A percentile compares a stretch with the other conserved stretches of the same genome.
These are phyloP conservation scores for Centruroides sculpturatus DNA, from an alignment of 1,140 invertebrate genomes.

Conservation along the genomic window DNA sequence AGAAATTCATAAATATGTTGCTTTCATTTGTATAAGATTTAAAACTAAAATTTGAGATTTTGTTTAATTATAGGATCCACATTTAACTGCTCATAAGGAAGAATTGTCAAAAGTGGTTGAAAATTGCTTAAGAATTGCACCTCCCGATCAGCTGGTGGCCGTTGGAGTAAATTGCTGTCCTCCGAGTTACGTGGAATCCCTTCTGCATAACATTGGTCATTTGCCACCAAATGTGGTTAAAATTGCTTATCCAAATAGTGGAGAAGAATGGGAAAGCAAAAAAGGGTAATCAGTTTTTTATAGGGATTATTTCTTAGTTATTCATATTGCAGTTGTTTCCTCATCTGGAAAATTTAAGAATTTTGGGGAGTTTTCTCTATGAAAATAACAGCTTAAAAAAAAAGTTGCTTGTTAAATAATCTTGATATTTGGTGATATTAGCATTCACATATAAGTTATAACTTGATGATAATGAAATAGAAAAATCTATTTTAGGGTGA, in stretches of 20 bases:
- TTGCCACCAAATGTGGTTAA: constrained; percentile 35
- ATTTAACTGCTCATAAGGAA: constrained; percentile 41
- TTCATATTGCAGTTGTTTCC: too few relatives aligned
- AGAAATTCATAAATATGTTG: too few relatives aligned
- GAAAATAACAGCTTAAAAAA: too few relatives aligned
- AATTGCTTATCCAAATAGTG: constrained; percentile 58
- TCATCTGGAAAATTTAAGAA: too few relatives aligned
- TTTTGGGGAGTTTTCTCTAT: too few relatives aligned
- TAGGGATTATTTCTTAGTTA: too few relatives aligned
- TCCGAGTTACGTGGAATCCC: constrained; percentile 39
- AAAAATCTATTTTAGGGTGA: too few relatives aligned
- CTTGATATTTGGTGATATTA: too few relatives aligned
- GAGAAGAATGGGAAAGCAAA: constrained; percentile 39
- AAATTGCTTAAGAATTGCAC: constrained; percentile 41
- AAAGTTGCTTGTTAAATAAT: too few relatives aligned
- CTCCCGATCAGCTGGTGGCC: constrained; percentile 50
- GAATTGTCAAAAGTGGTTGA: constrained; percentile 44
- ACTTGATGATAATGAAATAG: too few relatives aligned
- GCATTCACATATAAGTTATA: too few relatives aligned
- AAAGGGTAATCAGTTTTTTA: constrained; percentile 26
- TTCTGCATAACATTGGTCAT: constrained; percentile 38
- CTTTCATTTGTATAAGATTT: too few relatives aligned
- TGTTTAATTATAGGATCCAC: constrained; percentile 22
- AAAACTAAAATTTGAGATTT: not conserved
- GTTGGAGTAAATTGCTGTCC: constrained; percentile 75